A percentile compares a stretch with the other conserved stretches of the same genome.
Conservation (phyloP, 2,113 vertebrate genomes). For the Paraplagusia blochii region DNA sequence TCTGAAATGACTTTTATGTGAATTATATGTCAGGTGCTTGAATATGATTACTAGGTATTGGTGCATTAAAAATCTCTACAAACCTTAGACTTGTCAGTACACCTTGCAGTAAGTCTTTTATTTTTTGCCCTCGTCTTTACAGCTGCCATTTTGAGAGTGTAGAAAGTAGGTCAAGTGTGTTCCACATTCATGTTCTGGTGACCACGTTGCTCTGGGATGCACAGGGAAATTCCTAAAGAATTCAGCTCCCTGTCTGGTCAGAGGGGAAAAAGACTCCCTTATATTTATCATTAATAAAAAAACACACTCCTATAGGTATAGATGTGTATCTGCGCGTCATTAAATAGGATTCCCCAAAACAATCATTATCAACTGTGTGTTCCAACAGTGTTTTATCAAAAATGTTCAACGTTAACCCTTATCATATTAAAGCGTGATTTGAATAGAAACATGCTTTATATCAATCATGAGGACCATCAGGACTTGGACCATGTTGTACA, state of each 20-base stretch:
- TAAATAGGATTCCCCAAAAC: too few relatives aligned
- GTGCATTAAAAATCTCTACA: background rate
- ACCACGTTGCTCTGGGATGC: conserved; percentile 47
- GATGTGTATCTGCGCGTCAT: background rate
- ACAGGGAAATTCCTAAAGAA: conserved; percentile 12
- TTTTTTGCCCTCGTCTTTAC: background rate
- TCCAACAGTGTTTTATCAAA: too few relatives aligned
- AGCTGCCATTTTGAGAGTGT: conserved; percentile 9
- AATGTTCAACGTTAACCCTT: too few relatives aligned
- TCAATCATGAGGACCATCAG: too few relatives aligned
- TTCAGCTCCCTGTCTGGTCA: conserved; percentile 5
- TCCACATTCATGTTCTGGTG: conserved; percentile 9
- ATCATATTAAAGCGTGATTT: too few relatives aligned
- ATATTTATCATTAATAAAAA: conserved; percentile 38
- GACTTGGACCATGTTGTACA: too few relatives aligned
- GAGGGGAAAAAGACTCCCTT: conserved; percentile 12
- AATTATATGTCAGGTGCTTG: too few relatives aligned
- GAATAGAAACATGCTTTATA: too few relatives aligned
- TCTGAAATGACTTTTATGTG: background rate
- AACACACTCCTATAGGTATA: conserved; percentile 16
- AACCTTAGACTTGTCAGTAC: background rate
- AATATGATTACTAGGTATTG: too few relatives aligned
- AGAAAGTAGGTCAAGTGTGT: conserved; percentile 18
- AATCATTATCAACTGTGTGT: too few relatives aligned
- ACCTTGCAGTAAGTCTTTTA: background rate